These are phyloP conservation scores for Drosophila melanogaster DNA, from an alignment of 1,140 invertebrate genomes.

Conservation along the genomic window Release_6_plus_ISO1_MT NT_037436.4:6737501-6738000, in stretches of 20 bases:
- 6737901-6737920: constrained; percentile 51
- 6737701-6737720: constrained; percentile 76
- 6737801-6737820: constrained; percentile 61
- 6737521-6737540: constrained; percentile 80
- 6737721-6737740: constrained; percentile 38
- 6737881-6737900: constrained; percentile 33
- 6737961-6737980: constrained; percentile 42
- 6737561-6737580: constrained; percentile 95
- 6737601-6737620: constrained; percentile 93
- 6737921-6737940: constrained; percentile 59
- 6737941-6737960: constrained; percentile 54
- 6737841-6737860: constrained; percentile 38
- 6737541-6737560: constrained; percentile 93
- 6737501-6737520: not conserved
- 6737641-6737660: constrained; percentile 93
- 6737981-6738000: constrained; percentile 55
- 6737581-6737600: constrained; percentile 96
- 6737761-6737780: constrained; percentile 42
- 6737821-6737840: constrained; percentile 64
- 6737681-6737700: constrained; percentile 83
- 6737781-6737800: constrained; percentile 49
- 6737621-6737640: constrained; percentile 95
- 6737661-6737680: constrained; percentile 89
- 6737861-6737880: constrained; percentile 42
- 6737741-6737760: constrained; percentile 39